phyloP scores from a whole-genome alignment of 2,888 invertebrate genomes.

The Trachelus iudaicus region DNA sequence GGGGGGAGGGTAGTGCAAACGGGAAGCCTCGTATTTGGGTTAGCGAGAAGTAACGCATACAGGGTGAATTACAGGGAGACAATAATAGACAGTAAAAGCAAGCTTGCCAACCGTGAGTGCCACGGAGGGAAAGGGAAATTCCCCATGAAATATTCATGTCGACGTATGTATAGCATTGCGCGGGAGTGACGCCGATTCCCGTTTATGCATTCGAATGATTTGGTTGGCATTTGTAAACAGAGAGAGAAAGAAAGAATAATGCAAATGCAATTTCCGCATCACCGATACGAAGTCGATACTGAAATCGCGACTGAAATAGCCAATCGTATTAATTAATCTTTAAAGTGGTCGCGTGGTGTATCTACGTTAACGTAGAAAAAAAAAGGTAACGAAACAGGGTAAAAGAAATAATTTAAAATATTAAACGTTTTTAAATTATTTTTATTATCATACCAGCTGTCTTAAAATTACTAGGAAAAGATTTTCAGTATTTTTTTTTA shows the following conservation, averaged over 20 bases:
- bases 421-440: neutral
- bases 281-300: too few species aligned
- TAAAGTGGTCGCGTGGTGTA: too few species aligned
- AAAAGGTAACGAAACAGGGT: too few species aligned
- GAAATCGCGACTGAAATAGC: too few species aligned
- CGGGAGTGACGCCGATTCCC: slow-evolving; percentile 4
- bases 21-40: neutral
- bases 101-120: neutral
- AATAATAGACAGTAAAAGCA: neutral
- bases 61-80: neutral
- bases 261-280: too few species aligned
- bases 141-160: slow-evolving; percentile 4
- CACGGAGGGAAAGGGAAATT: neutral
- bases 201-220: slow-evolving; percentile 5
- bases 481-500: neutral
- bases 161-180: neutral
- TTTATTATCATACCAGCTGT: neutral
- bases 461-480: too few species aligned
- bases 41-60: neutral
- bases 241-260: neutral
- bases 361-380: too few species aligned
- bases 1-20: neutral
- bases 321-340: too few species aligned
- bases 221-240: neutral
- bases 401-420: neutral